phyloP scores from a whole-genome alignment of 2,888 invertebrate genomes.

The Ptychoptera albimana region DNA sequence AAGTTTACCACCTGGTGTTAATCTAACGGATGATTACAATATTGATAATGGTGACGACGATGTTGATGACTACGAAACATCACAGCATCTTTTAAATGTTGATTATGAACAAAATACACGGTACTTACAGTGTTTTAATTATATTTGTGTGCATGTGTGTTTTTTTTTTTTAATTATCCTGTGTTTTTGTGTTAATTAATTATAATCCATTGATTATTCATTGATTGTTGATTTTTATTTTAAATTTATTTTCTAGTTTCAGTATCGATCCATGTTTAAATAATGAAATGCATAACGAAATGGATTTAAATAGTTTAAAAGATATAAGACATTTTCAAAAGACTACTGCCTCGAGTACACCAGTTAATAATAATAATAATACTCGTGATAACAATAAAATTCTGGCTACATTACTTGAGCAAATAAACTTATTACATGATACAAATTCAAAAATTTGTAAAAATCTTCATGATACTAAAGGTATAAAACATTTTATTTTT shows the following conservation, averaged over 20 bases:
- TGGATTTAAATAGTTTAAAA: too few relatives aligned
- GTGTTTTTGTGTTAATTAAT: too few relatives aligned
- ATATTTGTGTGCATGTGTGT: too few relatives aligned
- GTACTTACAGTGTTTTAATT: constrained; percentile 12
- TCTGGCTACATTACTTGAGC: constrained; percentile 44
- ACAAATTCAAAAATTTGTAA: constrained; percentile 58
- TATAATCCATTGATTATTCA: too few relatives aligned
- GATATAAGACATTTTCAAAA: too few relatives aligned
- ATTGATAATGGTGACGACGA: constrained; percentile 7
- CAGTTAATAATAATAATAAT: constrained; percentile 18
- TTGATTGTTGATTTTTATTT: too few relatives aligned
- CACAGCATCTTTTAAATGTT: constrained; percentile 1
- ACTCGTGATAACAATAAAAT: constrained; percentile 25
- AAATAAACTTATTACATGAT: constrained; percentile 53
- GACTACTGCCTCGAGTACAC: constrained; percentile 14
- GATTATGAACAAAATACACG: constrained; percentile 19
- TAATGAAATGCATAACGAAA: too few relatives aligned
- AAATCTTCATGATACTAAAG: constrained; percentile 57
- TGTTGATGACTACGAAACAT: constrained; percentile 7
- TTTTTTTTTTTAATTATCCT: too few relatives aligned
- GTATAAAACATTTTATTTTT: constrained; percentile 24
- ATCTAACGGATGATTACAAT: constrained; percentile 20
- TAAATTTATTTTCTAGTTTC: too few relatives aligned
- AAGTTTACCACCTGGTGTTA: constrained; percentile 55
- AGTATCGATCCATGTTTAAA: too few relatives aligned